phyloP scores from a whole-genome alignment of 2,888 invertebrate genomes.

The Ornithoptera alexandrae region DNA sequence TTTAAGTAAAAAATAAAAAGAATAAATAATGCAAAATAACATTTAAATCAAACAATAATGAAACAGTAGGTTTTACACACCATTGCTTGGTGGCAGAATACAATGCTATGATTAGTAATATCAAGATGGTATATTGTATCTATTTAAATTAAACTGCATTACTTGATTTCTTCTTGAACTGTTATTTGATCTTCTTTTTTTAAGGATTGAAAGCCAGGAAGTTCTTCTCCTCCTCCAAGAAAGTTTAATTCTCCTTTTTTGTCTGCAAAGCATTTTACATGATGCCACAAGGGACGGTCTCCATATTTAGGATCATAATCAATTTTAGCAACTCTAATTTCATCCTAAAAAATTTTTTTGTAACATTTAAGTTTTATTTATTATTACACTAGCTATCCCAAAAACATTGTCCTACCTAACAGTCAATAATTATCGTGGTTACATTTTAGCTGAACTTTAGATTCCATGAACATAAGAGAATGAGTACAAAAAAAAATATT shows the following conservation, averaged over 20 bases:
- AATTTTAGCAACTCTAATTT: conserved; percentile 89
- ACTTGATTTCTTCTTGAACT: conserved; percentile 83
- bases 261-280: conserved; percentile 93
- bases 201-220: conserved; percentile 88
- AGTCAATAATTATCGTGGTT: no score
- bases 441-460: no score
- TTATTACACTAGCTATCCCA: background rate
- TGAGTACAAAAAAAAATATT: no score
- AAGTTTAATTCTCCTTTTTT: conserved; percentile 85
- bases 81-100: no score
- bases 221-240: conserved; percentile 83
- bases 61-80: no score
- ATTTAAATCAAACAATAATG: no score
- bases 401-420: no score
- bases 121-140: background rate
- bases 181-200: conserved; percentile 84
- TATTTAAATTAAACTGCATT: conserved; percentile 33
- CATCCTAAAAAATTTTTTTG: conserved; percentile 72
- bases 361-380: background rate
- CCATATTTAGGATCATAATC: conserved; percentile 91
- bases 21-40: no score
- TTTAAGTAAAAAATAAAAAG: no score
- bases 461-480: no score
- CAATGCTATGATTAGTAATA: no score
- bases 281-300: conserved; percentile 93